These are phyloP conservation scores for Meghimatium bilineatum DNA, from an alignment of 2,888 invertebrate species.

Conservation along the genomic window DNA sequence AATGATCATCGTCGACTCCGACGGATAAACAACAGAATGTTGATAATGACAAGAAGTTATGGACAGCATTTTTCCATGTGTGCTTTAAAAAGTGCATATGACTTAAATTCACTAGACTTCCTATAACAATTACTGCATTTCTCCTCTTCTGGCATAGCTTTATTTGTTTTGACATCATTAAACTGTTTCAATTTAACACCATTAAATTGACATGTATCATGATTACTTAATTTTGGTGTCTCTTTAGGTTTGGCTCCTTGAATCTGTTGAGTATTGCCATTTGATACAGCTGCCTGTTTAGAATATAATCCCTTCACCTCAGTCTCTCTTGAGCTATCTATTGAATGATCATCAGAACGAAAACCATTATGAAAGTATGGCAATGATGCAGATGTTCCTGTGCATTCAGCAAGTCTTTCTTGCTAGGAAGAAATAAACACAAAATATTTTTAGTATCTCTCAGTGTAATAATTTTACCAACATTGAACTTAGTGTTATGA, in stretches of 20 bases:
- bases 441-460: too few relatives aligned
- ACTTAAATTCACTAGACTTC: background rate
- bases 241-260: background rate
- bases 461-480: too few relatives aligned
- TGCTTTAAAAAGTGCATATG: background rate
- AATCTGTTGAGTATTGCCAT: background rate
- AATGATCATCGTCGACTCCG: too few relatives aligned
- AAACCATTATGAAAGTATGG: background rate
- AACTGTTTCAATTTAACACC: background rate
- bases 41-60: background rate
- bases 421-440: background rate
- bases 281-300: background rate
- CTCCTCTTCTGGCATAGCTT: background rate
- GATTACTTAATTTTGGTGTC: background rate
- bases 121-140: background rate
- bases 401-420: background rate
- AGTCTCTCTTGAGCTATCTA: slow-evolving; percentile 1
- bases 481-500: too few relatives aligned
- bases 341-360: background rate
- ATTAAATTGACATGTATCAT: background rate
- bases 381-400: background rate
- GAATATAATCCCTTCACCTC: background rate
- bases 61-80: background rate
- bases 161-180: background rate
- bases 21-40: too few relatives aligned